Conservation (phyloP, 2,797 vertebrate genomes). For the Sparus aurata region DNA sequence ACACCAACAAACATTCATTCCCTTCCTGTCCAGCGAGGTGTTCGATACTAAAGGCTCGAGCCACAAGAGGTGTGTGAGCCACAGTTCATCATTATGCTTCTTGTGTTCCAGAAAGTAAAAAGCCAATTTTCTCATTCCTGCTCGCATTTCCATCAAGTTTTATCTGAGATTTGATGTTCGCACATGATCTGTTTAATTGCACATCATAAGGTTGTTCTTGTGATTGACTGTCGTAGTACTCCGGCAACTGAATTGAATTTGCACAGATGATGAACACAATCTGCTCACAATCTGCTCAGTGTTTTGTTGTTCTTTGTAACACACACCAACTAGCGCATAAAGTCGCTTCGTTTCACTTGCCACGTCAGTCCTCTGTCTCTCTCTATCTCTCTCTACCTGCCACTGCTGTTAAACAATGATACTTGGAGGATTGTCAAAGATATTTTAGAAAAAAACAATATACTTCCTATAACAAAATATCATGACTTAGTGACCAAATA, state of each 20-base stretch:
- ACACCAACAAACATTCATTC: slow-evolving; percentile 25
- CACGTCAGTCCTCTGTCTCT: neutral
- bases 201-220: neutral
- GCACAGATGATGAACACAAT: no score
- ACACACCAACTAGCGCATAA: no score
- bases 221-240: neutral
- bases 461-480: no score
- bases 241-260: no score
- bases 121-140: neutral
- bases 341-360: no score
- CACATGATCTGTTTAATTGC: no score
- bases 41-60: slow-evolving; percentile 21
- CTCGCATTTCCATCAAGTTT: neutral
- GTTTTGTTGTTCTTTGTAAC: no score
- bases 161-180: neutral
- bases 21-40: slow-evolving; percentile 14
- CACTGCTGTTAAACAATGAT: no score
- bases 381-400: neutral
- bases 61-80: neutral
- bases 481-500: neutral
- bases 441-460: no score
- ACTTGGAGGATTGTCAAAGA: no score
- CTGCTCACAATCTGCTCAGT: no score
- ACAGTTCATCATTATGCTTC: neutral
- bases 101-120: neutral